Evolutionary conservation across 2,888 invertebrate genomes (phyloP).

Genomic region (Drosophila differens): DNA sequence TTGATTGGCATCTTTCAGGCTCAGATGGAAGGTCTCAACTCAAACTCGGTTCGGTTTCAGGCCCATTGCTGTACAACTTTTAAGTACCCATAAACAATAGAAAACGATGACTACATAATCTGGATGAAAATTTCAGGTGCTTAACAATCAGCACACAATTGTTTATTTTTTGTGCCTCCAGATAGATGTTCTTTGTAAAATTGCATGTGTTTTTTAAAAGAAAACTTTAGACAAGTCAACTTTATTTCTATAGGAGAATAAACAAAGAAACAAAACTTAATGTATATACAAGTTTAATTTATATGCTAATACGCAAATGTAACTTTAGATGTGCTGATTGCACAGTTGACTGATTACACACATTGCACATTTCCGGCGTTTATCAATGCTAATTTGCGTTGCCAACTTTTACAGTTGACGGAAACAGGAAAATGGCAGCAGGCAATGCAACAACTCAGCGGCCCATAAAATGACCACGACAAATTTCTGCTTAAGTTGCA

Average conservation of each 20-base stretch:
- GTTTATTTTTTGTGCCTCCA: not conserved
- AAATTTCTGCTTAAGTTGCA: slow-evolving; percentile 8
- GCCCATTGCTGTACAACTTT: not conserved
- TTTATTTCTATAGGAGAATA: not conserved
- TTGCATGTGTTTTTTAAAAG: not conserved
- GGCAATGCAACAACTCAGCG: slow-evolving; percentile 21
- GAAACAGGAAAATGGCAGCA: slow-evolving; percentile 38
- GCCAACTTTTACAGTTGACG: slow-evolving; percentile 56
- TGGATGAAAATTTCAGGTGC: not conserved
- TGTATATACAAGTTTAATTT: not conserved
- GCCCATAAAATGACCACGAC: slow-evolving; percentile 7
- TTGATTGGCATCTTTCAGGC: not conserved
- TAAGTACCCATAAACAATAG: slow-evolving; percentile 1
- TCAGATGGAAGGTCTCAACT: not conserved
- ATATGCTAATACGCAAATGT: not conserved
- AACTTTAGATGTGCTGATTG: not conserved
- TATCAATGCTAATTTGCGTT: slow-evolving; percentile 62
- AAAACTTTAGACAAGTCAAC: not conserved
- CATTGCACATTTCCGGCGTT: slow-evolving; percentile 59
- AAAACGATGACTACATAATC: not conserved
- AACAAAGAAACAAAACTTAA: not conserved
- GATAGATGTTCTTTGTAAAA: not conserved
- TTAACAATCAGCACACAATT: not conserved
- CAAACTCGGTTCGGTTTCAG: not conserved
- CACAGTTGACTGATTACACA: slow-evolving; percentile 17